Percentiles rank a stretch among this genome's conserved stretches.
Conservation (phyloP, 2,888 invertebrate genomes). For the Dyspetes luteomarginatus region DNA sequence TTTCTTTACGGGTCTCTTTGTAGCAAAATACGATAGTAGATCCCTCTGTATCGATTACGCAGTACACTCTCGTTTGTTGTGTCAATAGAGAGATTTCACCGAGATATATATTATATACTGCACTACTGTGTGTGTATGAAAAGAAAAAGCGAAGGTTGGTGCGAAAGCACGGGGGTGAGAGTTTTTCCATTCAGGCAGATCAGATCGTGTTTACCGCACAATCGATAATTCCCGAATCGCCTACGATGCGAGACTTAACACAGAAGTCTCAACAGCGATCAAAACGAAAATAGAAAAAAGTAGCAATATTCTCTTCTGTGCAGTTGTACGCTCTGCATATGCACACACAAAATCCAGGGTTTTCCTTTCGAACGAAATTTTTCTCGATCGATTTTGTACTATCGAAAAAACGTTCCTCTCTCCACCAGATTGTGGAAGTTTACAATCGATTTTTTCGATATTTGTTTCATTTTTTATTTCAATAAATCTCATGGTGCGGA, state of each 20-base stretch:
- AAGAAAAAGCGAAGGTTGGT: slow-evolving; percentile 40
- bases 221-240: slow-evolving; percentile 56
- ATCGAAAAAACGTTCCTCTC: background rate
- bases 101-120: background rate
- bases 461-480: background rate
- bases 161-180: slow-evolving; percentile 39
- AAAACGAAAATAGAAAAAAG: slow-evolving; percentile 7
- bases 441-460: background rate
- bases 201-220: slow-evolving; percentile 5
- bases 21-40: slow-evolving; percentile 46
- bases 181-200: slow-evolving; percentile 38
- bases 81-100: slow-evolving; percentile 52
- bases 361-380: background rate
- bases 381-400: background rate
- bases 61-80: slow-evolving; percentile 59
- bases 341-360: too few relatives aligned
- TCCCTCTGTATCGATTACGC: slow-evolving; percentile 57
- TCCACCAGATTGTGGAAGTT: background rate
- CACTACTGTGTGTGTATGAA: background rate
- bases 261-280: slow-evolving; percentile 16
- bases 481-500: background rate
- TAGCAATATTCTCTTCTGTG: background rate
- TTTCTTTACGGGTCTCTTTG: background rate
- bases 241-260: slow-evolving; percentile 19
- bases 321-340: too few relatives aligned